These are phyloP conservation scores for Rutilus rutilus DNA, from an alignment of 2,113 vertebrate genomes.

Conservation along the genomic window DNA sequence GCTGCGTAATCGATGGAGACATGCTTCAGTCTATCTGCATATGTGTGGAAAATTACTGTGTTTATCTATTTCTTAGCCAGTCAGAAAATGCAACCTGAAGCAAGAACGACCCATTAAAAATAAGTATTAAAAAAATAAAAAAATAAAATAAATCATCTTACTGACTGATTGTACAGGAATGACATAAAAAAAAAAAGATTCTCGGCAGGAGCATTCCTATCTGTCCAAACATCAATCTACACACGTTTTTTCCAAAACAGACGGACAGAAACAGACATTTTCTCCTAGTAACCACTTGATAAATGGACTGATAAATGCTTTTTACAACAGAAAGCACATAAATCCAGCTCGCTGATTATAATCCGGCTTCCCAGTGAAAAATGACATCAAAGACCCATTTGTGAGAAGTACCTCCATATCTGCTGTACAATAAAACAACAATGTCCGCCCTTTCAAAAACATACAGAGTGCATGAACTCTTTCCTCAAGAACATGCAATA, in stretches of 20 bases:
- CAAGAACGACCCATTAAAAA: too few relatives aligned
- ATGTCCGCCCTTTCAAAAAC: background rate
- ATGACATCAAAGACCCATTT: background rate
- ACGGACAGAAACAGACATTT: background rate
- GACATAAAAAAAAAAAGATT: too few relatives aligned
- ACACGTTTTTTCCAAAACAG: background rate
- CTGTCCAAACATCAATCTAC: background rate
- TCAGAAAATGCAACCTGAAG: too few relatives aligned
- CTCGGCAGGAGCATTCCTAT: background rate
- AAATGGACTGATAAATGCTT: background rate
- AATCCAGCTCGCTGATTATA: background rate
- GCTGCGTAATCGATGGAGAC: too few relatives aligned
- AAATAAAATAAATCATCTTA: background rate
- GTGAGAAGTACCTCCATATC: background rate
- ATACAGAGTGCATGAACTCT: background rate
- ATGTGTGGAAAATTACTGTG: too few relatives aligned
- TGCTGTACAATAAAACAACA: background rate
- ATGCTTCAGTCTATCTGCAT: too few relatives aligned
- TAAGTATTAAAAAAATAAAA: too few relatives aligned
- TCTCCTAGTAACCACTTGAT: background rate
- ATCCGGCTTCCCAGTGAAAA: background rate
- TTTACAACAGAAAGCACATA: background rate
- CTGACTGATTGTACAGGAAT: background rate
- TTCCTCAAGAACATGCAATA: background rate
- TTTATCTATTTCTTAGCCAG: too few relatives aligned